Base-by-base conservation (phyloP, 1,140 invertebrate species). In the Tachypleus tridentatus region DNA sequence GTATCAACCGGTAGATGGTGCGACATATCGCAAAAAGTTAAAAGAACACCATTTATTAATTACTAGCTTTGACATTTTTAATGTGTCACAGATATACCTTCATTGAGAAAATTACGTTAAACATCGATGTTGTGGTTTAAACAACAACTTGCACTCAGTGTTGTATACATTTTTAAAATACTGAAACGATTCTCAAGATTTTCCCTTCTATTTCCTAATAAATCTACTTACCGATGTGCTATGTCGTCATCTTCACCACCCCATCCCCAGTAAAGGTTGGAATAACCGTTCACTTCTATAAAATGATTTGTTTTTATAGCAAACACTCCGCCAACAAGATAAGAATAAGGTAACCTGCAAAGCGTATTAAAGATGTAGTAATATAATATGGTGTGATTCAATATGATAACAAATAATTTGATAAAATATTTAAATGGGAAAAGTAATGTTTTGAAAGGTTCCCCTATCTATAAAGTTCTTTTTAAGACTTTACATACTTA, bases 161-260 rank as follows among this genome's bases (percentile, higher is more conserved):
- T 61, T 7, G 1, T 49, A 61, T 52, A 61, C 9, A n/a, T 57
- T 29, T 54, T 54, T 54, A 54, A 54, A 29, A 29, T 29, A 29
- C 0, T 29, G 29, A 29, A 29, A 29, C 29, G 29, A 29, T 29
- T 29, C 29, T 29, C 29, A 29, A 1, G 29, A 29, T 29, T 29
- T 29, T 29, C 29, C 29, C 29, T 29, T 29, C 29, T 29, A 29
- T 29, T 1, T 29, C 53, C 7, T 8, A 7, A 54, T 8, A 54
- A 89, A 73, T 29, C 67, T 73, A 59, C 75, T 69, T 71, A 80
- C 81, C 75, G 79, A 77, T 70, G 78, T 71, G 85, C 88, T 73
- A 96, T 85, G 76, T 97, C 93, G 79, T 95, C 92, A 77, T 94
- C 90, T 78, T 94, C 90, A 56, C 87, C 90, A 62, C 84, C 57